Conservation (phyloP, 2,888 invertebrate genomes). For the Tyria jacobaeae region DNA sequence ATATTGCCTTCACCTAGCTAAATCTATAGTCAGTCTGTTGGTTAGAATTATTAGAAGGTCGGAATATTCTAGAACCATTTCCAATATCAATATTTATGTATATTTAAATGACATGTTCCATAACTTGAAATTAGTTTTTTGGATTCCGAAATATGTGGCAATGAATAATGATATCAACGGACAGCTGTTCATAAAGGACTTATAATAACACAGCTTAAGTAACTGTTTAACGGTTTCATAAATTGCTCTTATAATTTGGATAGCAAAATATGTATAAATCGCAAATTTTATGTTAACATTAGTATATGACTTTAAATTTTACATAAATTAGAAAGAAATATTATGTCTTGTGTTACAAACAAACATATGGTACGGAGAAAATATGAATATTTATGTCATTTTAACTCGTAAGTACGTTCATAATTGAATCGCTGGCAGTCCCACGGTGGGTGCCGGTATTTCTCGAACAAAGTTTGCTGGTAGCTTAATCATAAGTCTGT, state of each 20-base stretch:
- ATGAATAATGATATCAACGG: neutral
- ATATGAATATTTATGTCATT: conserved; percentile 69
- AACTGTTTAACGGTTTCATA: neutral
- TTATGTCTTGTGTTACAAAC: conserved; percentile 33
- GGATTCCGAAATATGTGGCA: no score
- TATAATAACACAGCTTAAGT: neutral
- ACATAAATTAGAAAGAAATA: conserved; percentile 29
- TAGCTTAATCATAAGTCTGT: conserved; percentile 53
- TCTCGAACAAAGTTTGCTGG: conserved; percentile 60
- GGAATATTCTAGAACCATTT: neutral
- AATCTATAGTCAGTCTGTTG: neutral
- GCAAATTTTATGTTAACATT: neutral
- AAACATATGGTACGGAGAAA: conserved; percentile 39
- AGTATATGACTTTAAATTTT: neutral
- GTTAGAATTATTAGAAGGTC: neutral
- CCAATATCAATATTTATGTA: neutral
- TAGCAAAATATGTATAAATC: neutral
- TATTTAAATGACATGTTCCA: neutral
- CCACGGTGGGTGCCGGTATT: conserved; percentile 59
- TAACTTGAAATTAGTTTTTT: neutral
- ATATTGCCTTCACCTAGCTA: neutral
- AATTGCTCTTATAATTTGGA: neutral
- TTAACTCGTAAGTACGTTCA: conserved; percentile 56
- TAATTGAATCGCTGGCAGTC: conserved; percentile 61
- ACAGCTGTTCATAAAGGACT: neutral